These are phyloP conservation scores for Acanthosepion lycidas DNA, from an alignment of 2,888 invertebrate genomes.

Conservation along the genomic window DNA sequence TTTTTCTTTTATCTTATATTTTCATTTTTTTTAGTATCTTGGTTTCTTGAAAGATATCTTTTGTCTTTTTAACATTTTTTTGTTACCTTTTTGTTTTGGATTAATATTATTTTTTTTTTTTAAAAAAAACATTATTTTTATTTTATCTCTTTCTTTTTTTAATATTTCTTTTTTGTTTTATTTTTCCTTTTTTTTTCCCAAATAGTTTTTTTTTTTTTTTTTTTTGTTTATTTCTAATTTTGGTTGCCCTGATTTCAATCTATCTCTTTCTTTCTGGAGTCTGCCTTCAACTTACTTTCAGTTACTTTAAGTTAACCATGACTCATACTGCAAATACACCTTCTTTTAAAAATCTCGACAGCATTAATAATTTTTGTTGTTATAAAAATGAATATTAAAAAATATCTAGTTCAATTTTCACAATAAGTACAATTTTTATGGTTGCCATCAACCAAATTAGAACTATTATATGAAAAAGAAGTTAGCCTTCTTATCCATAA, in stretches of 20 bases:
- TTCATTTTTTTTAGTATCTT: neutral
- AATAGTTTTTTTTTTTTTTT: neutral
- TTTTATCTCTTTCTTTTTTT: no score
- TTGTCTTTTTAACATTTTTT: neutral
- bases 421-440: neutral
- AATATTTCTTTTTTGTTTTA: neutral
- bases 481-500: neutral
- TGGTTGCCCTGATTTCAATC: neutral
- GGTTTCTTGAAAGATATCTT: neutral
- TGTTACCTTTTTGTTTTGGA: neutral
- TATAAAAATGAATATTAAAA: neutral
- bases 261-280: neutral
- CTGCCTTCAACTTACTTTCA: neutral
- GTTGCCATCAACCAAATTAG: neutral
- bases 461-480: neutral
- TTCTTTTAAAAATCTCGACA: neutral
- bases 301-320: neutral
- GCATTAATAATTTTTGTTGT: neutral
- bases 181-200: neutral
- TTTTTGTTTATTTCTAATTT: constrained; percentile 8
- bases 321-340: neutral
- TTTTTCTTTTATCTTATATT: neutral
- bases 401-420: neutral
- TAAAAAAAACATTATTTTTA: no score
- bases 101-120: no score